A percentile compares a stretch with the other conserved stretches of the same genome.
Evolutionary conservation across 2,888 invertebrate genomes (phyloP).

Genomic region (Corythucha ciliata): DNA sequence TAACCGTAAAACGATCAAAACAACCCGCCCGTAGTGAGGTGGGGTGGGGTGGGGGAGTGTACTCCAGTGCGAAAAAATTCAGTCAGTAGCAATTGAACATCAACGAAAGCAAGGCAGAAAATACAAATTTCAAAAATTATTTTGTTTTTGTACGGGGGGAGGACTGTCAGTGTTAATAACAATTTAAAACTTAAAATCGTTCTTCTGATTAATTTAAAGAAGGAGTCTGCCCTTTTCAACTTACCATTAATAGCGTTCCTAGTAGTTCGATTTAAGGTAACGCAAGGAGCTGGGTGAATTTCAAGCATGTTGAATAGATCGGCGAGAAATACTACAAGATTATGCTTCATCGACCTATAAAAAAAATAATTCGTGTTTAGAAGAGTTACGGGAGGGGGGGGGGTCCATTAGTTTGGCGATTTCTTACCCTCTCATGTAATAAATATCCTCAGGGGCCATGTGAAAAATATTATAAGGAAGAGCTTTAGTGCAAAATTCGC

Average conservation of each 20-base stretch:
- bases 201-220: no score
- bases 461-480: constrained; percentile 85
- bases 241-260: constrained; percentile 42
- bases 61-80: no score
- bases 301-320: constrained; percentile 90
- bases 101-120: no score
- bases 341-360: constrained; percentile 80
- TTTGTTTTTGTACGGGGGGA: no score
- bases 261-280: constrained; percentile 60
- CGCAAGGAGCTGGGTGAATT: constrained; percentile 82
- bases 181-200: no score
- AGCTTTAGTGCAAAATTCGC: constrained; percentile 73
- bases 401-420: neutral
- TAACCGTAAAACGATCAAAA: no score
- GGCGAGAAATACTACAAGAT: constrained; percentile 81
- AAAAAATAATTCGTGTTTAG: constrained; percentile 17
- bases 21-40: no score
- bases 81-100: no score
- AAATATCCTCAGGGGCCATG: constrained; percentile 90
- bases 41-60: no score
- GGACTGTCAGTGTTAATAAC: no score
- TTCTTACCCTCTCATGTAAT: constrained; percentile 78
- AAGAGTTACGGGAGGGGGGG: neutral
- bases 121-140: no score
- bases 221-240: no score